Evolutionary conservation across 2,888 invertebrate species (phyloP), one percentile per base, ranked within the genome.

Genomic region (Eupithecia subumbrata): DNA sequence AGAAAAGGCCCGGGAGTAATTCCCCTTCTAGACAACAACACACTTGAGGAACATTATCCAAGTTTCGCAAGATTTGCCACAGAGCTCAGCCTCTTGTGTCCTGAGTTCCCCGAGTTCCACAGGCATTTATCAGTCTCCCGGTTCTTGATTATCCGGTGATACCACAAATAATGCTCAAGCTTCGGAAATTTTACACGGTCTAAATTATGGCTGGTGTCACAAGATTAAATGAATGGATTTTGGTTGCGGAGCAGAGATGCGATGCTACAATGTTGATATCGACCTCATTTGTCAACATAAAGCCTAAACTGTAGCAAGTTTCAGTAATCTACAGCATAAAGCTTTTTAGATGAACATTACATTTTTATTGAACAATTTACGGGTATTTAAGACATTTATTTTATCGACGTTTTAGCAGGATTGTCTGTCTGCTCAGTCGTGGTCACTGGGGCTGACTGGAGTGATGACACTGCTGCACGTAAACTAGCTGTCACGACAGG

Each of bases 141-240:
- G 48, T 18, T 25, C 69, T 69, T 69, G 69, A 69, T 69, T 18
- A 48, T 69, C 48, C 52, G 9, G 48, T 34, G 48, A 30, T 48
- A 52, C 30, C 52, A 34, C 52, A 43, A 67, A 40, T 67, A 67
- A 68, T 34, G 48, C 56, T 43, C 18, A 7, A 43, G 73, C 34
- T 66, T 71, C 40, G 40, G 30, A 52, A 70, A 69, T 56, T 70
- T 52, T n/a, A 71, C 66, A 43, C n/a, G 40, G 67, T 40, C 52
- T 71, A 34, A 71, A 68, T 71, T 69, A 69, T 72, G 60, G 63
- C 69, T 45, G 63, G 63, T 48, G 37, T 69, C 63, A 68, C 56
- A 34, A 68, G 75, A 71, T 68, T 70, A 56, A 68, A 72, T 68
- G 69, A 69, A 75, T 72, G 40, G 71, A 75, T 75, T 68, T 66